Evolutionary conservation across 1,140 invertebrate species (phyloP), one percentile per base, ranked within the genome.

Genomic region (Dendrolimus punctatus): DNA sequence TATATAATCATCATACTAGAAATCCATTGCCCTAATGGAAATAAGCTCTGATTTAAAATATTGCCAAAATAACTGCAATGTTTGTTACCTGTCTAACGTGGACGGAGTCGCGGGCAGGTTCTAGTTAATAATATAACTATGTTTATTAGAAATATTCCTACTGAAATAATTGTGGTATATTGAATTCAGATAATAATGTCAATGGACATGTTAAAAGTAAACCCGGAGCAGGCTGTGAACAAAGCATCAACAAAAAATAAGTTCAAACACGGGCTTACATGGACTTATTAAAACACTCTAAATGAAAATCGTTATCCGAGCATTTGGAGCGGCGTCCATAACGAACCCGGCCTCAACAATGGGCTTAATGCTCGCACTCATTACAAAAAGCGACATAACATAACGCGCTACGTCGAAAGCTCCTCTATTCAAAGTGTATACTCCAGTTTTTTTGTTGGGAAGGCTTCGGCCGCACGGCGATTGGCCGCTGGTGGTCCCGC

Each of bases 381-480:
- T 86, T 84, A 84, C 79, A 83, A 86, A 77, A 84, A 85, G 79
- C 79, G 73, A 80, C 80, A 84, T 80, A 85, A 85, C 80, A 76
- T 80, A 84, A 81, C 82, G 74, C 73, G 73, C 76, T 72, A 72
- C 79, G 72, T 85, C 73, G 73, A 82, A 84, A 82, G 80, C 79
- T 85, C 64, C 78, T 81, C 73, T 80, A 82, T 85, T 84, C 77
- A 80, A 73, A 83, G 76, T 74, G 79, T 81, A 84, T 84, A 81
- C 80, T 84, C 75, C 70, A 82, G 69, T 76, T 84, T 83, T 82
- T 83, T 79, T 68, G 74, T 68, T 71, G 73, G 76, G 74, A 80
- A 82, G 78, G 75, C 76, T 80, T 72, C 54, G 50, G 49, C 39
- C 8, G 55, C 40, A 23, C 6, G 6, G 60, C 52, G 48, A 84